A percentile compares a stretch with the other conserved stretches of the same genome.
Evolutionary conservation across 2,888 invertebrate genomes (phyloP).

Genomic region (Galeopsomyia nigrocyanea): DNA sequence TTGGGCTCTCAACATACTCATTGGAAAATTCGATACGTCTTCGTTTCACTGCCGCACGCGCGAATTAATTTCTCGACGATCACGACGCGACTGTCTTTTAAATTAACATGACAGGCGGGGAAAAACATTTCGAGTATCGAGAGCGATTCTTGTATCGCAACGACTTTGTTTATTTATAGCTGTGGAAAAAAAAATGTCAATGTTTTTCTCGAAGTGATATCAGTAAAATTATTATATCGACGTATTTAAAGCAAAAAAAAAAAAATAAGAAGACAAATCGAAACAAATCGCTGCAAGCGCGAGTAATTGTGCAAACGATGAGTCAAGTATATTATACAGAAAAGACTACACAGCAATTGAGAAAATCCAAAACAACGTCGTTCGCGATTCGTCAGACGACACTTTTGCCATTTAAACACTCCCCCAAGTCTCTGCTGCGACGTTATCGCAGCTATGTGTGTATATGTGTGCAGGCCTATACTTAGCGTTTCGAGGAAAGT

Average conservation of each 20-base stretch:
- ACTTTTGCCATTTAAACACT: background rate
- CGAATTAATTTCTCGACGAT: conserved; percentile 38
- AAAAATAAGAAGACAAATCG: too few relatives aligned
- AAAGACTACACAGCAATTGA: too few relatives aligned
- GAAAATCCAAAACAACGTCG: conserved; percentile 14
- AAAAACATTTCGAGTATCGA: background rate
- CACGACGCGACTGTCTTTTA: conserved; percentile 12
- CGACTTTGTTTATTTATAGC: too few relatives aligned
- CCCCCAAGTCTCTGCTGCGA: background rate
- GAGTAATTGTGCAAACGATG: too few relatives aligned
- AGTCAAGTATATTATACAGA: too few relatives aligned
- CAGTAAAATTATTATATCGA: background rate
- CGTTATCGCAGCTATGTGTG: background rate
- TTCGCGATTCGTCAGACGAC: conserved; percentile 21
- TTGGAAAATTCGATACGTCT: conserved; percentile 36
- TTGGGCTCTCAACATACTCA: background rate
- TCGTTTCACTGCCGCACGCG: conserved; percentile 2
- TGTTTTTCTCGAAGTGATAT: too few relatives aligned
- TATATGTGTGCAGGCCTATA: conserved; percentile 19
- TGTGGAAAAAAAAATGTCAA: too few relatives aligned
- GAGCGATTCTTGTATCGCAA: background rate
- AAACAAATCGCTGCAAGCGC: too few relatives aligned
- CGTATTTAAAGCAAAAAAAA: conserved; percentile 1
- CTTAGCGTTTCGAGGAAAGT: conserved; percentile 45
- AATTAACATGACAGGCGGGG: conserved; percentile 1